Conservation (phyloP, 2,113 vertebrate genomes). For the Baryphthengus martii region DNA sequence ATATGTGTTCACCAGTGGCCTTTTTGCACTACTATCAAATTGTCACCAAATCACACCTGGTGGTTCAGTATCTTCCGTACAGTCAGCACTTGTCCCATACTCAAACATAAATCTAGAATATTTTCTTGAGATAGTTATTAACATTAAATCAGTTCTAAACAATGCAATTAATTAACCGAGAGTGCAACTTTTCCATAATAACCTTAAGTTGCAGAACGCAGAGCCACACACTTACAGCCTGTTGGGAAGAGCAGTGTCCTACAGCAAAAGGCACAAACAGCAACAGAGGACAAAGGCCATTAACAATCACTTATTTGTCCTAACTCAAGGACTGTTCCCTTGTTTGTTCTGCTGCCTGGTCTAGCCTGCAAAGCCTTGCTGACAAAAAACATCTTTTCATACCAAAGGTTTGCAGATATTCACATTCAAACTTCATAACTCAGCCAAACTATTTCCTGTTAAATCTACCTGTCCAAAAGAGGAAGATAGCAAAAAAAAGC, state of each 20-base stretch:
- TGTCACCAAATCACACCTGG: background rate
- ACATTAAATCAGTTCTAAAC: background rate
- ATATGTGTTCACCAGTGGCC: background rate
- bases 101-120: background rate
- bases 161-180: background rate
- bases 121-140: background rate
- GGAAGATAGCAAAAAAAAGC: background rate
- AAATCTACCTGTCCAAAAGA: background rate
- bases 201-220: background rate
- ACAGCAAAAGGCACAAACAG: constrained; percentile 8
- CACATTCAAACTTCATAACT: background rate
- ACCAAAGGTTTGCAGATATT: background rate
- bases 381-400: background rate
- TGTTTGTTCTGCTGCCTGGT: constrained; percentile 13
- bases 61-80: background rate
- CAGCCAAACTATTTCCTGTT: background rate
- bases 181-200: background rate
- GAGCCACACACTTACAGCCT: background rate
- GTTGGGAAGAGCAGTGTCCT: background rate
- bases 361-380: background rate
- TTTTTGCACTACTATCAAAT: background rate
- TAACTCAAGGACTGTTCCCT: constrained; percentile 39
- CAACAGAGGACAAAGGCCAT: constrained; percentile 56
- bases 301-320: constrained; percentile 51
- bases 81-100: background rate